Conservation (phyloP, 2,797 vertebrate genomes). For the Babyrousa celebensis region DNA sequence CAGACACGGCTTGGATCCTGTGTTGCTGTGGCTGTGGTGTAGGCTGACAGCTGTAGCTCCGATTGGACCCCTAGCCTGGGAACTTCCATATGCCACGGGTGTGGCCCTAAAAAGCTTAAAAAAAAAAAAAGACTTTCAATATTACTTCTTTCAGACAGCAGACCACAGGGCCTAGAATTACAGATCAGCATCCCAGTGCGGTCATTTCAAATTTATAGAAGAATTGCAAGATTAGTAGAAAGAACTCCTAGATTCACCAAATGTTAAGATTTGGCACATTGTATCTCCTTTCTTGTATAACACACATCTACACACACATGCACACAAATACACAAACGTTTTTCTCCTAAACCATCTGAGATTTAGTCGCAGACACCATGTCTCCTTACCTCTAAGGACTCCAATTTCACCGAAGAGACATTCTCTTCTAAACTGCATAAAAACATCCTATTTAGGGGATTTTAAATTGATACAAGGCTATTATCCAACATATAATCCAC, state of each 20-base stretch:
- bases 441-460: constrained; percentile 49
- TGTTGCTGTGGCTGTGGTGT: too few species aligned
- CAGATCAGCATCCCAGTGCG: background rate
- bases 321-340: background rate
- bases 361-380: constrained; percentile 11
- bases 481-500: background rate
- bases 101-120: too few species aligned
- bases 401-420: constrained; percentile 10
- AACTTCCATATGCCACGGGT: too few species aligned
- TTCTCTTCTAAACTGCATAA: constrained; percentile 6
- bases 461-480: background rate
- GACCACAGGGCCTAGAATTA: constrained; percentile 22
- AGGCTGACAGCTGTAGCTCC: too few species aligned
- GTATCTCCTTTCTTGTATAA: background rate
- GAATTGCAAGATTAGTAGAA: constrained; percentile 25
- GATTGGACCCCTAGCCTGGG: too few species aligned
- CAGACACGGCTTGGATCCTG: too few species aligned
- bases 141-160: constrained; percentile 18
- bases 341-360: background rate
- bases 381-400: background rate
- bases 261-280: constrained; percentile 13
- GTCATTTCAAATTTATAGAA: background rate
- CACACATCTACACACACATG: background rate
- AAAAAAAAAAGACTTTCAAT: background rate
- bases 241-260: background rate